These are phyloP conservation scores for Sciaenops ocellatus DNA, from an alignment of 2,797 vertebrate species.

Conservation along the genomic window DNA sequence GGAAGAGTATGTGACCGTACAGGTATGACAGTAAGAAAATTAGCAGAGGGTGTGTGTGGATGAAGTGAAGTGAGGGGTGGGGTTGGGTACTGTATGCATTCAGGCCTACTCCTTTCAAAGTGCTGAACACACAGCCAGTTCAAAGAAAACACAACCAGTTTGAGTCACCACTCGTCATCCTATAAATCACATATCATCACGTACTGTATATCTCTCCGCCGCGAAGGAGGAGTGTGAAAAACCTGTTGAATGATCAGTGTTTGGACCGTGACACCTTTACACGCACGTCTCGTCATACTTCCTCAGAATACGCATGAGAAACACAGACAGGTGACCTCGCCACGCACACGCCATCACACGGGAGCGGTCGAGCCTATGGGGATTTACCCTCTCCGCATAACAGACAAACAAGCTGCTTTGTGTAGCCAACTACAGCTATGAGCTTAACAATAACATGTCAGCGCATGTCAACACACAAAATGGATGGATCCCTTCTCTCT, in stretches of 20 bases:
- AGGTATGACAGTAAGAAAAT: conserved; percentile 8
- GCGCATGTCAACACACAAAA: conserved; percentile 21
- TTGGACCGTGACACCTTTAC: conserved; percentile 7
- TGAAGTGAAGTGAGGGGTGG: neutral
- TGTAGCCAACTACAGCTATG: neutral
- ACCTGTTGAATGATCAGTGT: conserved; percentile 6
- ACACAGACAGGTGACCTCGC: neutral
- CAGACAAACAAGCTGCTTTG: conserved; percentile 25
- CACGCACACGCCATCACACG: neutral
- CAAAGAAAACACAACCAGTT: neutral
- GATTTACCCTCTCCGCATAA: conserved; percentile 1
- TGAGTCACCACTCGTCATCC: neutral
- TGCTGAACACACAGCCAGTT: neutral
- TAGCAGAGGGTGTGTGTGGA: neutral
- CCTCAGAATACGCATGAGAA: conserved; percentile 3
- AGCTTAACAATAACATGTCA: conserved; percentile 45
- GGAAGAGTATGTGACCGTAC: conserved; percentile 29
- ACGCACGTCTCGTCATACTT: neutral
- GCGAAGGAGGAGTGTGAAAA: neutral
- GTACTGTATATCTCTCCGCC: neutral
- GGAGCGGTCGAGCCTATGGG: conserved; percentile 10
- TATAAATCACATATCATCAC: neutral
- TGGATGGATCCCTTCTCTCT: neutral
- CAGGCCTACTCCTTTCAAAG: neutral
- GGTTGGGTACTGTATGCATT: neutral